Conservation (phyloP, 2,888 invertebrate genomes). For the Oasisia sp. region DNA sequence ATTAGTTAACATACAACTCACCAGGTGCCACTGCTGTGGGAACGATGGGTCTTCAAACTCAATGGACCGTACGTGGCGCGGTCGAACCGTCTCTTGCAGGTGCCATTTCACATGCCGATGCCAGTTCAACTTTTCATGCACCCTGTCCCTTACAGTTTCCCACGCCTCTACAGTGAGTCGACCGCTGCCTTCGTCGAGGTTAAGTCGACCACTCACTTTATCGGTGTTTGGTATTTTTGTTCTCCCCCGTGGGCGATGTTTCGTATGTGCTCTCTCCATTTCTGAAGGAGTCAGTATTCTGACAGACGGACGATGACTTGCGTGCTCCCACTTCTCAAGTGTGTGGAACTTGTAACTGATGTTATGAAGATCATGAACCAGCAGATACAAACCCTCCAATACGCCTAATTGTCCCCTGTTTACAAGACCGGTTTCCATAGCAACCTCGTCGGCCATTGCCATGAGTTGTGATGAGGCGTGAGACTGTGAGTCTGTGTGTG, state of each 20-base stretch:
- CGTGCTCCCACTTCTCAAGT: background rate
- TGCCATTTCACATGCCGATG: slow-evolving; percentile 28
- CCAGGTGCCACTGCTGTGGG: slow-evolving; percentile 62
- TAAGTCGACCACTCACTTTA: background rate
- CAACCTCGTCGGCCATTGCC: slow-evolving; percentile 38
- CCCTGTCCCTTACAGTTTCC: slow-evolving; percentile 21
- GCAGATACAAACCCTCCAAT: slow-evolving; percentile 40
- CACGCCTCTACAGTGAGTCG: slow-evolving; percentile 13
- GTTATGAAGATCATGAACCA: slow-evolving; percentile 35
- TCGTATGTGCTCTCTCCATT: background rate
- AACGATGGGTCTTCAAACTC: slow-evolving; percentile 56
- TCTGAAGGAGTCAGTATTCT: background rate
- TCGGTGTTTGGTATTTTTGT: background rate
- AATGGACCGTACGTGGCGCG: slow-evolving; percentile 32
- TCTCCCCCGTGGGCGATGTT: background rate
- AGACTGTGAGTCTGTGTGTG: background rate
- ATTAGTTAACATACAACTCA: slow-evolving; percentile 39
- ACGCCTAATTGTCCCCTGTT: slow-evolving; percentile 46
- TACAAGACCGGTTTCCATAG: slow-evolving; percentile 42
- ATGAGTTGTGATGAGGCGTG: slow-evolving; percentile 17
- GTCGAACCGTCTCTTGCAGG: slow-evolving; percentile 30
- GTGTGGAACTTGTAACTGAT: slow-evolving; percentile 28
- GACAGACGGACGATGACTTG: background rate
- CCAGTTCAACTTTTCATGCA: background rate
- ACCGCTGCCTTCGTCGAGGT: background rate